phyloP scores from a whole-genome alignment of 2,113 vertebrate species.

The Cromileptes altivelis region DNA sequence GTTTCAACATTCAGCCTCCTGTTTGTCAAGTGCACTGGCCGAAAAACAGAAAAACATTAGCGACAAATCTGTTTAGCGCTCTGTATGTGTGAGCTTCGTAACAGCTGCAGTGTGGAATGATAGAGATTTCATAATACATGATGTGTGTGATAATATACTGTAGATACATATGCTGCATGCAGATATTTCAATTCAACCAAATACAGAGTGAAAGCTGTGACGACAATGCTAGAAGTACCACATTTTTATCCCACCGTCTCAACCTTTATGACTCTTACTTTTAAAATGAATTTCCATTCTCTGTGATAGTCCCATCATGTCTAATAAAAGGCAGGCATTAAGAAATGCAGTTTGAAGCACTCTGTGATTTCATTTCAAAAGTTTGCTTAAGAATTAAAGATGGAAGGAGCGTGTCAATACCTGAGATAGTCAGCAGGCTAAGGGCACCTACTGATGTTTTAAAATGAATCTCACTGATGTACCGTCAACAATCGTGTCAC shows the following conservation, averaged over 20 bases:
- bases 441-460: slow-evolving; percentile 18
- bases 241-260: not conserved
- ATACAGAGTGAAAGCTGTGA: slow-evolving; percentile 18
- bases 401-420: slow-evolving; percentile 37
- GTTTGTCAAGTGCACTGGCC: slow-evolving; percentile 10
- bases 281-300: not conserved
- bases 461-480: slow-evolving; percentile 18
- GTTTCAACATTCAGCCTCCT: not conserved
- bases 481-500: not conserved
- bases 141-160: slow-evolving; percentile 39
- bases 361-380: slow-evolving; percentile 45
- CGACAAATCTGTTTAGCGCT: slow-evolving; percentile 4
- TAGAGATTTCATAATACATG: slow-evolving; percentile 24
- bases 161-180: slow-evolving; percentile 20
- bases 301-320: not conserved
- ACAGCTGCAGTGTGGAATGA: slow-evolving; percentile 29
- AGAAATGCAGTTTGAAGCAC: slow-evolving; percentile 68
- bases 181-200: slow-evolving; percentile 32
- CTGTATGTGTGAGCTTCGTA: slow-evolving; percentile 10
- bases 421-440: slow-evolving; percentile 54
- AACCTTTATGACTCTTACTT: not conserved
- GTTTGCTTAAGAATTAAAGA: slow-evolving; percentile 13
- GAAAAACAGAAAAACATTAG: slow-evolving; percentile 10
- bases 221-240: slow-evolving; percentile 20
- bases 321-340: slow-evolving; percentile 37